phyloP scores from a whole-genome alignment of 2,888 invertebrate species.

The Cylloceria caligata region DNA sequence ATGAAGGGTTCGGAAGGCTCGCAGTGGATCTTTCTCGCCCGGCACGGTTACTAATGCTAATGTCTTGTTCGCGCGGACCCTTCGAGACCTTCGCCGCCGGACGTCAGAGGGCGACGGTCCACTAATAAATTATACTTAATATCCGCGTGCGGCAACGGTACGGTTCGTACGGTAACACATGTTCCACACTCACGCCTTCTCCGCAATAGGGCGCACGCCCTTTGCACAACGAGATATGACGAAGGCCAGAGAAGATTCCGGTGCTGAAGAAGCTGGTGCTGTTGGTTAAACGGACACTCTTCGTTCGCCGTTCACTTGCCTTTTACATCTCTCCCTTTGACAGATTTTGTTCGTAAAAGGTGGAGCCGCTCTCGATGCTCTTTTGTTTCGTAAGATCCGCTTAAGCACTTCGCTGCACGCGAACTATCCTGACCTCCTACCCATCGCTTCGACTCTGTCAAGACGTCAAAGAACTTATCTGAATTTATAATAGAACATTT shows the following conservation, averaged over 20 bases:
- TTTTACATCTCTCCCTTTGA: slow-evolving; percentile 73
- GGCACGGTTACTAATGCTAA: slow-evolving; percentile 62
- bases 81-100: slow-evolving; percentile 38
- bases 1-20: slow-evolving; percentile 46
- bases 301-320: slow-evolving; percentile 70
- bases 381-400: slow-evolving; percentile 74
- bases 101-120: slow-evolving; percentile 56
- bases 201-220: slow-evolving; percentile 7
- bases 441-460: slow-evolving; percentile 16
- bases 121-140: slow-evolving; percentile 79
- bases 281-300: slow-evolving; percentile 47
- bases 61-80: slow-evolving; percentile 66
- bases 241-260: background rate
- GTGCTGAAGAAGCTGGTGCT: too few species aligned
- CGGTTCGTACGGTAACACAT: slow-evolving; percentile 66
- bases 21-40: slow-evolving; percentile 22
- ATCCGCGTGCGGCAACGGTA: slow-evolving; percentile 68
- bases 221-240: background rate
- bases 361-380: slow-evolving; percentile 46
- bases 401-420: slow-evolving; percentile 65
- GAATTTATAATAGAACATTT: slow-evolving; percentile 66
- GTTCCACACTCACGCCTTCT: slow-evolving; percentile 58
- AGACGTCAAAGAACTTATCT: slow-evolving; percentile 67
- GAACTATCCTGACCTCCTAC: background rate
- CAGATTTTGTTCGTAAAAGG: slow-evolving; percentile 52